Conservation (phyloP, 1,140 invertebrate species). For the Littorina saxatilis region DNA sequence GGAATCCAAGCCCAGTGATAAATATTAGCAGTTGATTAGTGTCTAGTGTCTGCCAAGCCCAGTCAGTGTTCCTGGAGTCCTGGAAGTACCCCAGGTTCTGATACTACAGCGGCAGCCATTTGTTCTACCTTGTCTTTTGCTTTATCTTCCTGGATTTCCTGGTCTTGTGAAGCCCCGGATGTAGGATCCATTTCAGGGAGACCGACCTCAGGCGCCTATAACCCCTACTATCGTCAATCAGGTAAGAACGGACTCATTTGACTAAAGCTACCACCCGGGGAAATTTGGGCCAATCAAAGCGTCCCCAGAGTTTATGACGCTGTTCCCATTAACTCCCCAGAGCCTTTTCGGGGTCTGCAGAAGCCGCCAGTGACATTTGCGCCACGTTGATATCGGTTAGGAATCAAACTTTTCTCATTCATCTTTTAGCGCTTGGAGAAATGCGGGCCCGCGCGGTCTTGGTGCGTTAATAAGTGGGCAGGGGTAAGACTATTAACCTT, state of each 20-base stretch:
- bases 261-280: slow-evolving; percentile 6
- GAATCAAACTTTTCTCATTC: no score
- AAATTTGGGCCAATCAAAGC: not conserved
- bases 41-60: not conserved
- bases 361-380: no score
- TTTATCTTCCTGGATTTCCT: not conserved
- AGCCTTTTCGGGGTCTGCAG: no score
- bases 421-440: no score
- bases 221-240: slow-evolving; percentile 1
- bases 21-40: slow-evolving; percentile 8
- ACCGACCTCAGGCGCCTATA: not conserved
- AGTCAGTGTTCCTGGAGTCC: not conserved
- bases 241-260: slow-evolving; percentile 21
- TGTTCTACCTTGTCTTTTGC: not conserved
- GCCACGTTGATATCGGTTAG: no score
- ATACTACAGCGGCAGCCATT: not conserved
- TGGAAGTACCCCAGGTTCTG: not conserved
- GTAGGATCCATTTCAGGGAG: slow-evolving; percentile 13
- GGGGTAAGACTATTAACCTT: not conserved
- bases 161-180: not conserved
- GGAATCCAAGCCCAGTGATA: no score
- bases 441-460: no score
- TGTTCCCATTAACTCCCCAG: not conserved
- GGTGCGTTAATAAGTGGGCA: no score
- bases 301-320: not conserved